These are phyloP conservation scores for Drosophila mercatorum DNA, from an alignment of 2,888 invertebrate species.

Conservation along the genomic window DNA sequence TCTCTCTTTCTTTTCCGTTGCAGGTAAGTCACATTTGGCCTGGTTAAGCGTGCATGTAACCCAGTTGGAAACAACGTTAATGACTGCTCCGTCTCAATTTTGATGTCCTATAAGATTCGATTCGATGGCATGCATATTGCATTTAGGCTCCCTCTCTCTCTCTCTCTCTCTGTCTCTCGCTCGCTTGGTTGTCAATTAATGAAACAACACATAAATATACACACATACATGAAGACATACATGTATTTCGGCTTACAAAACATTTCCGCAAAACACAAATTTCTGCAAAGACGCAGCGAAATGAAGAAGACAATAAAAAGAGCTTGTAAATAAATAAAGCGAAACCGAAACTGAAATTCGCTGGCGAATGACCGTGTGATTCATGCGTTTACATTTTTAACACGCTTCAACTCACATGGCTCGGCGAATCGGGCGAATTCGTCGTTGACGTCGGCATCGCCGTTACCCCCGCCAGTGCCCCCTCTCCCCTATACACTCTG, in stretches of 20 bases:
- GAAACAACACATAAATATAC: conserved; percentile 37
- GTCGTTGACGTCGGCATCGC: conserved; percentile 1
- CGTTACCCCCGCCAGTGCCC: neutral
- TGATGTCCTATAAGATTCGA: conserved; percentile 17
- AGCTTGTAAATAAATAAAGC: conserved; percentile 51
- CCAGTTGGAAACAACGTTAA: conserved; percentile 21
- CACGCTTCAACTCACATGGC: conserved; percentile 72
- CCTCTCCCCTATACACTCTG: neutral
- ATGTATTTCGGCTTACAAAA: conserved; percentile 39
- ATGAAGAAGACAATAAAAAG: conserved; percentile 38
- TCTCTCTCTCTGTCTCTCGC: neutral
- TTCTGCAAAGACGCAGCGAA: conserved; percentile 7
- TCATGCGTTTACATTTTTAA: conserved; percentile 71
- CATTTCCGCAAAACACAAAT: conserved; percentile 66
- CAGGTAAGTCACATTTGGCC: conserved; percentile 69
- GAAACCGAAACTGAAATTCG: conserved; percentile 47
- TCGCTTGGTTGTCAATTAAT: conserved; percentile 55
- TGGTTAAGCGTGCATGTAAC: conserved; percentile 36
- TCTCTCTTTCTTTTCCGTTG: conserved; percentile 49
- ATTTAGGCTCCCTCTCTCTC: neutral
- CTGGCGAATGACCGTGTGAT: conserved; percentile 56
- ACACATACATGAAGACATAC: neutral
- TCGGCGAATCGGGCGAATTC: conserved; percentile 12
- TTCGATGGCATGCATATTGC: conserved; percentile 17
- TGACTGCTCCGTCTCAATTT: conserved; percentile 37